phyloP scores from a whole-genome alignment of 2,888 invertebrate species.

The Polia nebulosa region DNA sequence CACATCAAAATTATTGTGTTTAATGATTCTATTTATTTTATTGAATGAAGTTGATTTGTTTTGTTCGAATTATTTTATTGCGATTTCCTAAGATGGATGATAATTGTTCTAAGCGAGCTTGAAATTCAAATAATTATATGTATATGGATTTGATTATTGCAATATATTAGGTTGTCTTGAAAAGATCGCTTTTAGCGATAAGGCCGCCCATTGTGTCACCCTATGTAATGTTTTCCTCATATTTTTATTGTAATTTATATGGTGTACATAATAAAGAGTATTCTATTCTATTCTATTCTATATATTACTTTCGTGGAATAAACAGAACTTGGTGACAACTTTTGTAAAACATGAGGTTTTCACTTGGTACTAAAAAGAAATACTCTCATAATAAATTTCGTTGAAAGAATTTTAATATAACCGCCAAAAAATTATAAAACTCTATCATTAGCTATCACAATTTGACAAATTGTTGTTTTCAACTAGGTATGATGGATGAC shows the following conservation, averaged over 20 bases:
- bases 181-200: too few relatives aligned
- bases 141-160: too few relatives aligned
- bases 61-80: neutral
- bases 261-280: too few relatives aligned
- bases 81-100: neutral
- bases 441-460: neutral
- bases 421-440: too few relatives aligned
- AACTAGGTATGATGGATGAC: constrained; percentile 2
- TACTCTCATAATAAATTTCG: neutral
- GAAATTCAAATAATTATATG: too few relatives aligned
- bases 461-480: neutral
- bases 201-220: too few relatives aligned
- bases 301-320: neutral
- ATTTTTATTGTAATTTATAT: too few relatives aligned
- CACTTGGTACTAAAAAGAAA: neutral
- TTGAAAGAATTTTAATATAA: neutral
- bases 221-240: too few relatives aligned
- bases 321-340: neutral
- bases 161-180: too few relatives aligned
- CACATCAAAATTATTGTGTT: constrained; percentile 39
- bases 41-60: neutral
- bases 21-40: constrained; percentile 31
- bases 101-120: too few relatives aligned
- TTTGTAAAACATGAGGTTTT: neutral
- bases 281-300: too few relatives aligned